Base-by-base conservation (phyloP, 2,888 invertebrate species). In the Seira musarum region DNA sequence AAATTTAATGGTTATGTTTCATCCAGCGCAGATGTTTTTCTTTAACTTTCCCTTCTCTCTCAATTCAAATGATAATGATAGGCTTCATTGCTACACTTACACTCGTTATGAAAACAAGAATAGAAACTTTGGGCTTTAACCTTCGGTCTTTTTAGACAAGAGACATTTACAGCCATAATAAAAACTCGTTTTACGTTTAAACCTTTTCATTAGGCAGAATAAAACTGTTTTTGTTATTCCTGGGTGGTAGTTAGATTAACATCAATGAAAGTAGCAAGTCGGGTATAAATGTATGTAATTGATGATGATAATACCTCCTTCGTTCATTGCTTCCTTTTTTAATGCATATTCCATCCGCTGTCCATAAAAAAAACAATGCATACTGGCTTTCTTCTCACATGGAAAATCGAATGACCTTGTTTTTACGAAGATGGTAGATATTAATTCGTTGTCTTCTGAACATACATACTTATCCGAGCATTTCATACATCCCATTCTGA, bases 1-100 rank as follows among this genome's bases (percentile, higher is more conserved):
- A 57, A 57, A n/a, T 57, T 57, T 57, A 57, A 57, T 57, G 57
- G 57, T 57, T 57, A 57, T 57, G 57, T 57, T 57, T 17, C 57
- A 57, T 57, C 57, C 57, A n/a, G n/a, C 8, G 57, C 57, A 57
- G 57, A 57, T 57, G 57, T 57, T 57, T 57, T 57, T n/a, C 17
- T n/a, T 57, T 57, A n/a, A n/a, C n/a, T n/a, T n/a, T n/a, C n/a
- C n/a, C n/a, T n/a, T n/a, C n/a, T n/a, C n/a, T n/a, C n/a, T n/a
- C n/a, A n/a, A n/a, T n/a, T n/a, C n/a, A n/a, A n/a, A n/a, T n/a
- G n/a, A n/a, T n/a, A n/a, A n/a, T n/a, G n/a, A n/a, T n/a, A n/a
- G n/a, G n/a, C n/a, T n/a, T n/a, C n/a, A n/a, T n/a, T n/a, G n/a
- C n/a, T n/a, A n/a, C n/a, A n/a, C 5, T 57, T 10, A n/a, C 57